phyloP scores from a whole-genome alignment of 2,888 invertebrate species.

The Cosmopolites sordidus region DNA sequence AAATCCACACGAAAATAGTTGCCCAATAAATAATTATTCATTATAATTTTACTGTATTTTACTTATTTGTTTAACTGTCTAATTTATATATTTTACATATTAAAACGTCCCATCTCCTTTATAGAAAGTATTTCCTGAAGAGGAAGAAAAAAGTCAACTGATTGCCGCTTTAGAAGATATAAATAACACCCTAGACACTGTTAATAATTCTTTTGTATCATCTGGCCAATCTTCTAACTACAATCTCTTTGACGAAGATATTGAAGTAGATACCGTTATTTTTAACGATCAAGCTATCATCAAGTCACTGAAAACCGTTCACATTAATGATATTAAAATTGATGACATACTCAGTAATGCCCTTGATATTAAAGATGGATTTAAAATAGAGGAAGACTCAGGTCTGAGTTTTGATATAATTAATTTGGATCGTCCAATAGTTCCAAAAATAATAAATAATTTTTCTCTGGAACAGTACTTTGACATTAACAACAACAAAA shows the following conservation, averaged over 20 bases:
- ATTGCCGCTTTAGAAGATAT: slow-evolving; percentile 8
- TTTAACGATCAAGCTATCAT: slow-evolving; percentile 34
- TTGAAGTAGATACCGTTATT: slow-evolving; percentile 35
- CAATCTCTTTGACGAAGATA: slow-evolving; percentile 1
- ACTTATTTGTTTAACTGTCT: no score
- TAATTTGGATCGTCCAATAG: slow-evolving; percentile 34
- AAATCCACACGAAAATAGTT: no score
- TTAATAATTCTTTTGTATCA: not conserved
- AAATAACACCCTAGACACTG: not conserved
- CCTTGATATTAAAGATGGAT: slow-evolving; percentile 35
- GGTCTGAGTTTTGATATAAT: slow-evolving; percentile 32
- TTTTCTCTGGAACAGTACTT: slow-evolving; percentile 34
- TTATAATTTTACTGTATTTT: no score
- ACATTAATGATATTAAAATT: slow-evolving; percentile 37
- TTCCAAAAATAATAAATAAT: slow-evolving; percentile 38
- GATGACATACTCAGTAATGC: slow-evolving; percentile 34
- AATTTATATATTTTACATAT: no score
- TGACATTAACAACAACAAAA: slow-evolving; percentile 27
- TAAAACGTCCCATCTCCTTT: no score
- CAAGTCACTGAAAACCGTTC: slow-evolving; percentile 32
- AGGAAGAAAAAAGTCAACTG: slow-evolving; percentile 14
- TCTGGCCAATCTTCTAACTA: slow-evolving; percentile 1
- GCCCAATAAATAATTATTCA: no score
- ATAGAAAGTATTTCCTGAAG: slow-evolving; percentile 14
- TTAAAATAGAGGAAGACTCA: slow-evolving; percentile 29